Conservation (phyloP, 2,797 vertebrate species). For the Xiphorhynchus erythropygius region DNA sequence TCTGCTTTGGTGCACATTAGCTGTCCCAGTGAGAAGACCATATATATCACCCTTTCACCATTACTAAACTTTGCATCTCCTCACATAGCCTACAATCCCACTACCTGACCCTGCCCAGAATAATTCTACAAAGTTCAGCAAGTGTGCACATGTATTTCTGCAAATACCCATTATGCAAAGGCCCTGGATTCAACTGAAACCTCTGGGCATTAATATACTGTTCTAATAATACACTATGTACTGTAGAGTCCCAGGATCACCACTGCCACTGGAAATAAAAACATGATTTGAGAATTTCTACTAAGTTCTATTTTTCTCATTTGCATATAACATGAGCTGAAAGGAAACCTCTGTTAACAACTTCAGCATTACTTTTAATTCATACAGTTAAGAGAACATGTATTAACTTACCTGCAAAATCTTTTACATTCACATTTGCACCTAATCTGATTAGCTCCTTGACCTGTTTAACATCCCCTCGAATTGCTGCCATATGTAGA, state of each 20-base stretch:
- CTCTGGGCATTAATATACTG: background rate
- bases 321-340: background rate
- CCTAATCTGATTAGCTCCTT: constrained; percentile 96
- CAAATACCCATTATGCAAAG: background rate
- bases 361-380: background rate
- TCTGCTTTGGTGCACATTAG: background rate
- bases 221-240: background rate
- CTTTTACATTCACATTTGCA: constrained; percentile 98
- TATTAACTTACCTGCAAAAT: constrained; percentile 91
- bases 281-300: background rate
- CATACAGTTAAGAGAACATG: background rate
- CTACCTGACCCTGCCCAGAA: background rate
- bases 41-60: background rate
- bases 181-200: background rate
- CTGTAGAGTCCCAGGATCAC: background rate
- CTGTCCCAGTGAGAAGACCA: background rate
- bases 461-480: constrained; percentile 95
- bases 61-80: background rate
- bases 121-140: background rate
- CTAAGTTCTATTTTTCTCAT: background rate
- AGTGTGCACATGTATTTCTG: background rate
- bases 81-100: background rate
- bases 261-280: background rate
- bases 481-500: constrained; percentile 97
- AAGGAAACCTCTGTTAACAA: background rate